These are phyloP conservation scores for Crotalus viridis DNA, from an alignment of 2,113 vertebrate species.

Conservation along the genomic window DNA sequence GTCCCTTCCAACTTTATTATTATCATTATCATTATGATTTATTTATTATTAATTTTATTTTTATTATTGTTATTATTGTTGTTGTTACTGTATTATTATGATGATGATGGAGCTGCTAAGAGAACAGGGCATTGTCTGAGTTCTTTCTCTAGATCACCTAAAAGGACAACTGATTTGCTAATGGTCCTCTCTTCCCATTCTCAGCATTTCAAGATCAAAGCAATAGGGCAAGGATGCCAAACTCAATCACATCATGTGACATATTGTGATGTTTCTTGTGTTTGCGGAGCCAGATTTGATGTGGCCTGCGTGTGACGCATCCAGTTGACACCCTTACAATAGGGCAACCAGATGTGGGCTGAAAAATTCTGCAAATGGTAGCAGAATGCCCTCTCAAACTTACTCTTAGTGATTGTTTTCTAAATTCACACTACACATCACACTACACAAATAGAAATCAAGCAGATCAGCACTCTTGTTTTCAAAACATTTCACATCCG, in stretches of 20 bases:
- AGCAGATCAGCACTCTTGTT: background rate
- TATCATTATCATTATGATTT: no score
- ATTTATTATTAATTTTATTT: no score
- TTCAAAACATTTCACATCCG: slow-evolving; percentile 27
- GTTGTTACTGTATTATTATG: no score
- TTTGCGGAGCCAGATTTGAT: no score
- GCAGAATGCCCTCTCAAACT: background rate
- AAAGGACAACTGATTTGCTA: background rate
- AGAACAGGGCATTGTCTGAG: background rate
- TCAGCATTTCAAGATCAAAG: background rate
- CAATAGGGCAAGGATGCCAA: background rate
- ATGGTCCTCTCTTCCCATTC: background rate
- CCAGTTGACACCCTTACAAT: no score
- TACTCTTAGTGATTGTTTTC: slow-evolving; percentile 12
- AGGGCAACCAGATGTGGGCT: background rate
- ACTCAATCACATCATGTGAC: no score
- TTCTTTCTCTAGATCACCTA: background rate
- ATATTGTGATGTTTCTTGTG: no score
- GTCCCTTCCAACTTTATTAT: no score
- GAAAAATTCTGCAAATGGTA: background rate
- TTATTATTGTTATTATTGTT: background rate
- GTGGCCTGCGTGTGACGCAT: no score
- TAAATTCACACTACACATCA: background rate
- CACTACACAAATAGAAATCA: background rate
- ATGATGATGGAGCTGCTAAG: background rate